phyloP scores from a whole-genome alignment of 2,113 vertebrate genomes.

The Psittacus erithacus region DNA sequence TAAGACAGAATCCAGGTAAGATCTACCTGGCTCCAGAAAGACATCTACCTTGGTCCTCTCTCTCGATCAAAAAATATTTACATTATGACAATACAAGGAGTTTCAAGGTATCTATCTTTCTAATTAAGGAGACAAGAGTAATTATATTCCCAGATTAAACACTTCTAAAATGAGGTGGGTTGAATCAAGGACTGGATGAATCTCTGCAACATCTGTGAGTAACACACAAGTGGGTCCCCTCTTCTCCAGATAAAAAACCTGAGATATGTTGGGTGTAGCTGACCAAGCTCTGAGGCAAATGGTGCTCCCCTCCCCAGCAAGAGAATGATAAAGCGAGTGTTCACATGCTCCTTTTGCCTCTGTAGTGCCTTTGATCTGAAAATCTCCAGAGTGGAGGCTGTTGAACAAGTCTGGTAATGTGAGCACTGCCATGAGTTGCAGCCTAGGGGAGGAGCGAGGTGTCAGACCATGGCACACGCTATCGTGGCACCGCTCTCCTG shows the following conservation, averaged over 20 bases:
- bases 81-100: not conserved
- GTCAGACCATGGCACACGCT: not conserved
- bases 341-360: slow-evolving; percentile 35
- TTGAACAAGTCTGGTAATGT: slow-evolving; percentile 15
- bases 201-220: not conserved
- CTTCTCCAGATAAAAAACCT: not conserved
- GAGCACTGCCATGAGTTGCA: not conserved
- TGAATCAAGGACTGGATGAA: not conserved
- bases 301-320: not conserved
- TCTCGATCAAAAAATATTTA: not conserved
- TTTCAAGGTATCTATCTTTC: not conserved
- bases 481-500: fast-evolving
- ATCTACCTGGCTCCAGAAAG: not conserved
- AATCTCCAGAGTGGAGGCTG: not conserved
- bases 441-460: not conserved
- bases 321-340: not conserved
- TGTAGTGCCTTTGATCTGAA: slow-evolving; percentile 42
- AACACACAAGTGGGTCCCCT: not conserved
- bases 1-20: not conserved
- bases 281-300: slow-evolving; percentile 24
- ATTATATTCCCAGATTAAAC: not conserved
- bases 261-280: slow-evolving; percentile 8
- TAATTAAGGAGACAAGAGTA: not conserved
- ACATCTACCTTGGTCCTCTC: not conserved
- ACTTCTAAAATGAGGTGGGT: not conserved